Conservation (phyloP, 2,888 invertebrate genomes). For the Eurois occulta region DNA sequence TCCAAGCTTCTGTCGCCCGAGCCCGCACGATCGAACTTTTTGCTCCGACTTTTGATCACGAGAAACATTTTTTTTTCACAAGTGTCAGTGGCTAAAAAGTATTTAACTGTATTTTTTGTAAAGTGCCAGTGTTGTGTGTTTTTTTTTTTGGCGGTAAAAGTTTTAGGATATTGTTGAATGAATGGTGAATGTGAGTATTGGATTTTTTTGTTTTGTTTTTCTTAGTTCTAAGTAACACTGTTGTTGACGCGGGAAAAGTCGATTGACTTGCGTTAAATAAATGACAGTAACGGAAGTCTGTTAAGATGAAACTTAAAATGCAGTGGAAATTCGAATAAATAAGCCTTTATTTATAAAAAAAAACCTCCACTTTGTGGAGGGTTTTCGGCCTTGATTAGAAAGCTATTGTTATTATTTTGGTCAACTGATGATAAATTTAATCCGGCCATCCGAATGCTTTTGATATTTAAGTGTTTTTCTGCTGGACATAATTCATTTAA, state of each 20-base stretch:
- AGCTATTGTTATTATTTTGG: background rate
- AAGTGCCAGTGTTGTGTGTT: constrained; percentile 66
- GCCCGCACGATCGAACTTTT: constrained; percentile 66
- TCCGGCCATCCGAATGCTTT: background rate
- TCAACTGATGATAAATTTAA: background rate
- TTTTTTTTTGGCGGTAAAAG: constrained; percentile 51
- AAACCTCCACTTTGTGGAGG: background rate
- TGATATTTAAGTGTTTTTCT: background rate
- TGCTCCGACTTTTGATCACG: constrained; percentile 57
- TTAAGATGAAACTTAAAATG: too few relatives aligned
- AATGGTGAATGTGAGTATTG: constrained; percentile 58
- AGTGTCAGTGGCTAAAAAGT: constrained; percentile 64
- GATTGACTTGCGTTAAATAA: too few relatives aligned
- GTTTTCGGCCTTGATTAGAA: background rate
- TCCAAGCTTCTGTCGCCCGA: constrained; percentile 64
- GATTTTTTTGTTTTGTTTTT: constrained; percentile 26
- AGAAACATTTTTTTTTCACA: constrained; percentile 59
- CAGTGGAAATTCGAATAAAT: background rate
- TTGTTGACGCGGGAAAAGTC: background rate
- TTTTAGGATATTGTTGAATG: constrained; percentile 59
- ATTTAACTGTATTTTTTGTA: constrained; percentile 47
- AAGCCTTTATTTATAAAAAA: background rate
- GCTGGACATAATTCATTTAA: background rate
- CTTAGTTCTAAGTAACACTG: background rate
- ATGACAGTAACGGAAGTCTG: too few relatives aligned